These are phyloP conservation scores for Leptinotarsa juncta DNA, from an alignment of 2,888 invertebrate species.

Conservation along the genomic window DNA sequence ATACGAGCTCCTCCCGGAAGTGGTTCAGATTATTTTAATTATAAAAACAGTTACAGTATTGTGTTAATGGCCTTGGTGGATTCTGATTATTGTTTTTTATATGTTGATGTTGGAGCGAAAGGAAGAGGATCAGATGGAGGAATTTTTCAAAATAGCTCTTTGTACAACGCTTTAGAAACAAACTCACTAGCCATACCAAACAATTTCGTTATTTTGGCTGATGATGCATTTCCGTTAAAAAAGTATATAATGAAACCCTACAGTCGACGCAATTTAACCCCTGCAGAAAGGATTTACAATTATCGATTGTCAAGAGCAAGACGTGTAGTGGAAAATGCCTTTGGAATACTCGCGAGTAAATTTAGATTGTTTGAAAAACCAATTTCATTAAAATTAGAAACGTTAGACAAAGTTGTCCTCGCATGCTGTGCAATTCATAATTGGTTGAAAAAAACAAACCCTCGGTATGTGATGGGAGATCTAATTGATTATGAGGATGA, in stretches of 20 bases:
- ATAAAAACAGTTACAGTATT: conserved; percentile 14
- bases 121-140: conserved; percentile 24
- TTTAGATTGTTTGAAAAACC: conserved; percentile 1
- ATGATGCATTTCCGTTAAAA: conserved; percentile 19
- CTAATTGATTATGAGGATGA: conserved; percentile 10
- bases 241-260: conserved; percentile 8
- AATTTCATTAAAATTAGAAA: conserved; percentile 12
- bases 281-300: conserved; percentile 19
- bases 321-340: conserved; percentile 23
- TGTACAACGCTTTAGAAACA: conserved; percentile 13
- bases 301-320: conserved; percentile 21
- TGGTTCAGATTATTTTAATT: conserved; percentile 18
- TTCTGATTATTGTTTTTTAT: conserved; percentile 1
- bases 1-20: not conserved
- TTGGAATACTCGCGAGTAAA: not conserved
- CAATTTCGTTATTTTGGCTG: conserved; percentile 12
- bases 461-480: not conserved
- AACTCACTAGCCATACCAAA: conserved; percentile 12
- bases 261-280: conserved; percentile 7
- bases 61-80: not conserved
- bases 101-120: conserved; percentile 16
- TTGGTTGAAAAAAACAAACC: conserved; percentile 16
- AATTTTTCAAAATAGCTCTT: conserved; percentile 22
- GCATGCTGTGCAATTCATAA: conserved; percentile 18
- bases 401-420: conserved; percentile 8